Evolutionary conservation across 30 jellyfish, hydroid and myxozoan genomes (phyloP), one percentile per base, ranked within the genome.

Genomic region (Catostylus mosaicus): DNA sequence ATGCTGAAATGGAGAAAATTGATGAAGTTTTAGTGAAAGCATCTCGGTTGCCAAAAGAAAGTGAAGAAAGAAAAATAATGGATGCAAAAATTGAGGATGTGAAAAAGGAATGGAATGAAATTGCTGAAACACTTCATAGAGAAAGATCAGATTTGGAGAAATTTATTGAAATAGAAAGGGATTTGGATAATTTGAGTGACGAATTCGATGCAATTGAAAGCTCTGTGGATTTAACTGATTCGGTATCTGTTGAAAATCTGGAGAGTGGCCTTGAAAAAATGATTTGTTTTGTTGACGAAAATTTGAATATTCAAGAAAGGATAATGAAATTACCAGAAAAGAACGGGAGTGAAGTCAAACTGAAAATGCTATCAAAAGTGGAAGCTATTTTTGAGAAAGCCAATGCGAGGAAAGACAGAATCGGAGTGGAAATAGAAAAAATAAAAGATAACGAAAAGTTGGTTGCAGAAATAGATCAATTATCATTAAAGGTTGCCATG

Each of bases 141-240:
- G 78, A 67, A 46, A 57, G 92, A 59, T 67, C 79, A 12, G 86
- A 62, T 69, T 31, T 82, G 26, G 92, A 82, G 31, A 82, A 62
- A 14, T 61, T 69, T 9, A 30, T 82, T 11, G 92, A 82, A 34
- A 29, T 82, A 0, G 75, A 70, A 26, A 30, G 83, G 54, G 33
- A 60, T 4, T 52, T 70, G 43, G 86, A 82, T 1, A 31, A 14
- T 6, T 8, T 82, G 85, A 48, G 20, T 11, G 54, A 70, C 0
- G 66, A 69, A 43, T 82, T 54, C 27, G 73, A 82, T 20, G 60
- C 24, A 70, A 35, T 76, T 56, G 77, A 57, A n/a, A 1, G 68
- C n/a, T 34, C 83, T 29, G 20, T 33, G 31, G 74, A 24, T 19
- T 8, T 68, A 23, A 6, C 34, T 2, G 19, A n/a, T 4, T 30